A percentile compares a stretch with the other conserved stretches of the same genome.
phyloP scores from a whole-genome alignment of 2,797 vertebrate genomes.

The Muraenolepis orangiensis region DNA sequence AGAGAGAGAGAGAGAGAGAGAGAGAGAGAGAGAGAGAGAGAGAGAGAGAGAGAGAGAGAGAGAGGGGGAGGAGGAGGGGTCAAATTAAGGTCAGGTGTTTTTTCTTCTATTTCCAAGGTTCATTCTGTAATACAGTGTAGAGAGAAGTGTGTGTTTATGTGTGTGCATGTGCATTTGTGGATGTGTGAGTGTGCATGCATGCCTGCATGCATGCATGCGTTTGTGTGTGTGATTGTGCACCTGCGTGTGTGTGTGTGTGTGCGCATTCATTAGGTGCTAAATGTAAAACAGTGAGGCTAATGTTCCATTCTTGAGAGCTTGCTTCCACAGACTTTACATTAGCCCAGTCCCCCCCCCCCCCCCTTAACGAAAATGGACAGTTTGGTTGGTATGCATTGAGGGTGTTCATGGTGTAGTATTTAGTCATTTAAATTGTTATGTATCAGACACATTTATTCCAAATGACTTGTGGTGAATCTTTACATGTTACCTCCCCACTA shows the following conservation, averaged over 20 bases:
- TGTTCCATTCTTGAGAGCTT: neutral
- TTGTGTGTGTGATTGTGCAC: too few relatives aligned
- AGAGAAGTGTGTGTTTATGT: neutral
- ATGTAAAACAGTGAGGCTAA: neutral
- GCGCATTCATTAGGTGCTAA: neutral
- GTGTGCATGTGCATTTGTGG: neutral
- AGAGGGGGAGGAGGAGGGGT: slow-evolving; percentile 35
- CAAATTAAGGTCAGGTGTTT: slow-evolving; percentile 33
- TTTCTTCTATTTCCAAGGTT: neutral
- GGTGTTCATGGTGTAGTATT: neutral
- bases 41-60: neutral
- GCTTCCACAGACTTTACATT: neutral
- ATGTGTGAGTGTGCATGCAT: neutral
- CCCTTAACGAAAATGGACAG: neutral
- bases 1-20: neutral
- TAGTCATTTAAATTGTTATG: neutral
- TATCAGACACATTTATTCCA: neutral
- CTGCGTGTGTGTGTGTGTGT: neutral
- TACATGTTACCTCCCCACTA: neutral
- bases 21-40: too few relatives aligned
- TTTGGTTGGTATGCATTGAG: neutral
- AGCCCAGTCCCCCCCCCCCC: too few relatives aligned
- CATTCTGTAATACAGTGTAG: neutral
- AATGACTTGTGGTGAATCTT: neutral
- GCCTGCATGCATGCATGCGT: neutral